Evolutionary conservation across 2,113 vertebrate genomes (phyloP), one percentile per base, ranked within the genome.

Genomic region (Plestiodon gilberti): DNA sequence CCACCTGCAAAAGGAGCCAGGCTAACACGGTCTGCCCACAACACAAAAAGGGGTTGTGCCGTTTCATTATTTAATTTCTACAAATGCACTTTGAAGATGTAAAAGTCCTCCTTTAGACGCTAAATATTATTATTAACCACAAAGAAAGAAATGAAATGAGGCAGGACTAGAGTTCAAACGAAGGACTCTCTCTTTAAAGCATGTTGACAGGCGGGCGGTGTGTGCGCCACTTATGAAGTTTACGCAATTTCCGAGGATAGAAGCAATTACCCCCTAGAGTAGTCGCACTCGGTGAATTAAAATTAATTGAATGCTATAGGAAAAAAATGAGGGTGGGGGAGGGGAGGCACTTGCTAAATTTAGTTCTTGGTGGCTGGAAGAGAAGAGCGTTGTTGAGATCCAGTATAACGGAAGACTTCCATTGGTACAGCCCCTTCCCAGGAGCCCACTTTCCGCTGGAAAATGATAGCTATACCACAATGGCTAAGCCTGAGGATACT

Each of bases 61-160:
- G 30, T 62, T 89, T 73, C 71, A 10, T 87, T 80, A 89, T 30
- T 76, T 84, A 87, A 86, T 59, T 67, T 11, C 82, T 85, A 15
- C 62, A 87, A 93, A 91, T 13, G 57, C 40, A 79, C 83, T 93
- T 87, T 64, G 85, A 88, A 80, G 71, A 75, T 3, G 33, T 25
- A 82, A 91, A n/a, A 90, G 23, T 48, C 30, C 52, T 89, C 69
- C 62, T 18, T 48, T 81, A 82, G 70, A 81, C 8, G 35, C 76
- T 89, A 85, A 90, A 85, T 87, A 71, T 70, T 87, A 82, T 84
- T 89, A 85, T 86, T 89, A 33, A 83, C 86, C 62, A 65, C 8
- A 82, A 86, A 93, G 67, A 23, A 78, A 89, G 57, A 75, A 83
- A 40, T 69, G 77, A 74, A 87, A 67, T 82, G 82, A 79, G 23